Percentiles rank a stretch among this genome's conserved stretches.
Conservation (phyloP, 2,888 invertebrate species). For the Aethes cnicana region DNA sequence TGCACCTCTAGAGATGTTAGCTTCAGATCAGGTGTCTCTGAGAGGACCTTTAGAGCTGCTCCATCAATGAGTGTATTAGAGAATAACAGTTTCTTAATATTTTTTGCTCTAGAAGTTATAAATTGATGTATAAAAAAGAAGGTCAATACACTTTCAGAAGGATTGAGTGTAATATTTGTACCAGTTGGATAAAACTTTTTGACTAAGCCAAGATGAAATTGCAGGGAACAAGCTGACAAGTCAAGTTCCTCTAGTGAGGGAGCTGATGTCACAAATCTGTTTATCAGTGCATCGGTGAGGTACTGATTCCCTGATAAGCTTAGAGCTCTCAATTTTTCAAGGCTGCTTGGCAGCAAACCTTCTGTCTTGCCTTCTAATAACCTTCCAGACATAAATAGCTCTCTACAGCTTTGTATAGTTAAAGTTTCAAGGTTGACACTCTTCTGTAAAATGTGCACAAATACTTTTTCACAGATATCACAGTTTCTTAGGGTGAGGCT, state of each 20-base stretch:
- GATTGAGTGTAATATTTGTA: conserved; percentile 58
- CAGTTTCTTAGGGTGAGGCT: conserved; percentile 82
- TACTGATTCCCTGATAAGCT: conserved; percentile 86
- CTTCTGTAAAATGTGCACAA: conserved; percentile 81
- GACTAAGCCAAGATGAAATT: conserved; percentile 86
- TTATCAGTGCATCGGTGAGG: conserved; percentile 88
- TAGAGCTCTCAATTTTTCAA: conserved; percentile 80
- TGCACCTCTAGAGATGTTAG: conserved; percentile 78
- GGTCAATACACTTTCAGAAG: conserved; percentile 87
- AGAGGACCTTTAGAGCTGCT: conserved; percentile 79
- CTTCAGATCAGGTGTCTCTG: conserved; percentile 74
- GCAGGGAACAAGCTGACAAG: conserved; percentile 86
- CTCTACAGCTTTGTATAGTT: conserved; percentile 85
- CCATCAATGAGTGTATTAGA: conserved; percentile 87
- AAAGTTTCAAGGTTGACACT: conserved; percentile 82
- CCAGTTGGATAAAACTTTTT: conserved; percentile 85
- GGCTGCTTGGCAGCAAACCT: conserved; percentile 66
- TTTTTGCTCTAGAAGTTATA: conserved; percentile 74
- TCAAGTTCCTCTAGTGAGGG: conserved; percentile 83
- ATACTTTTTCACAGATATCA: conserved; percentile 85
- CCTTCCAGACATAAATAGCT: conserved; percentile 88
- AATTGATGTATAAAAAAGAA: conserved; percentile 85
- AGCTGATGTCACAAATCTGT: conserved; percentile 84
- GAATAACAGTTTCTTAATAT: conserved; percentile 84
- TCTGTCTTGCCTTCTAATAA: conserved; percentile 84